Evolutionary conservation across 2,797 vertebrate genomes (phyloP).

Genomic region (Hipposideros larvatus): DNA sequence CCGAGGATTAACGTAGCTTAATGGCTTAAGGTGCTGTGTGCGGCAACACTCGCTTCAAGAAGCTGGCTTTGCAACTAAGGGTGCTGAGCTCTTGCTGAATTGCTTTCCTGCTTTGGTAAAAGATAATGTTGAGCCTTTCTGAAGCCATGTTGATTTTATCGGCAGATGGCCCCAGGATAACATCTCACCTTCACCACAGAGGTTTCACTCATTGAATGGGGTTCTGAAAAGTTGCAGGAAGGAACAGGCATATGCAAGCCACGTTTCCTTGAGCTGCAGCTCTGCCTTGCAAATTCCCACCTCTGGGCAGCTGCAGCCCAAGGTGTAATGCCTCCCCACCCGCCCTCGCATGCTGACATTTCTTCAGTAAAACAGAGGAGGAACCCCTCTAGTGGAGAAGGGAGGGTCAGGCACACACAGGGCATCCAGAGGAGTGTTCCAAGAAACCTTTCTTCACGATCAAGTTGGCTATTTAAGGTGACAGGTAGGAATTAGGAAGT

Average conservation of each 20-base stretch:
- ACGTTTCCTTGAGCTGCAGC: neutral
- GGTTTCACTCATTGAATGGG: slow-evolving; percentile 50
- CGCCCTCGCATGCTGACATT: fast-evolving
- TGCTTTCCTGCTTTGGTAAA: slow-evolving; percentile 9
- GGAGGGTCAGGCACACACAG: neutral
- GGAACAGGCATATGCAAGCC: neutral
- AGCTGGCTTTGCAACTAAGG: neutral
- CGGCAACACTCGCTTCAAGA: neutral
- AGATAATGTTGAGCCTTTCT: slow-evolving; percentile 63
- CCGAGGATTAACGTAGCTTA: neutral
- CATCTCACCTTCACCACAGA: slow-evolving; percentile 61
- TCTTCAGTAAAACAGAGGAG: neutral
- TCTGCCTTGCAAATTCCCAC: neutral
- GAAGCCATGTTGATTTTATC: slow-evolving; percentile 65
- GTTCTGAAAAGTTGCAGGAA: slow-evolving; percentile 66
- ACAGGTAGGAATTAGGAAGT: neutral
- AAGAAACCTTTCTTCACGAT: neutral
- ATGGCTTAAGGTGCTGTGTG: neutral
- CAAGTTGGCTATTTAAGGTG: neutral
- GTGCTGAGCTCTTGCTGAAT: slow-evolving; percentile 14
- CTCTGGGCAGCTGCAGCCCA: neutral
- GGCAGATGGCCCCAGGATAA: slow-evolving; percentile 51
- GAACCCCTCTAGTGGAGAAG: neutral
- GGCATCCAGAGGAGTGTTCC: neutral
- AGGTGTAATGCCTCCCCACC: neutral